Evolutionary conservation across 2,113 vertebrate species (phyloP).

Genomic region (Calcarius ornatus): DNA sequence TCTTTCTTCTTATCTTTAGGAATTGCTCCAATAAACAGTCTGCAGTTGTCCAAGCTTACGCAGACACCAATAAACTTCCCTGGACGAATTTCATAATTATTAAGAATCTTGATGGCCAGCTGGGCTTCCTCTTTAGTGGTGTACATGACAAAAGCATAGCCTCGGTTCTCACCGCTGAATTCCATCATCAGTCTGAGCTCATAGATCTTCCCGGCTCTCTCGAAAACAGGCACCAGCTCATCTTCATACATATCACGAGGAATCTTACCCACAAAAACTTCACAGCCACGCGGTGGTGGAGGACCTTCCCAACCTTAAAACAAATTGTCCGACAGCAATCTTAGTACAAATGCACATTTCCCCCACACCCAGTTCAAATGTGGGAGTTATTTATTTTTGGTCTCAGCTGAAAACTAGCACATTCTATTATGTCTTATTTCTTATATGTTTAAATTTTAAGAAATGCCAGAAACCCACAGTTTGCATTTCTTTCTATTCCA

Average conservation of each 20-base stretch:
- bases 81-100: conserved; percentile 90
- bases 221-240: conserved; percentile 90
- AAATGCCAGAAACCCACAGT: neutral
- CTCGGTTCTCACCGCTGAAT: conserved; percentile 94
- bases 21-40: conserved; percentile 92
- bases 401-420: neutral
- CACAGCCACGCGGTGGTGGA: conserved; percentile 91
- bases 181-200: conserved; percentile 98
- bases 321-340: neutral
- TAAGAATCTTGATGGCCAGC: conserved; percentile 86
- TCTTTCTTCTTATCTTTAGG: conserved; percentile 93
- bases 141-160: conserved; percentile 97
- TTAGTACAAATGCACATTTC: neutral
- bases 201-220: conserved; percentile 88
- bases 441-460: neutral
- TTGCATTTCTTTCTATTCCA: neutral
- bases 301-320: conserved; percentile 89
- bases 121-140: conserved; percentile 88
- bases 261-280: conserved; percentile 98
- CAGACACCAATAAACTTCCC: conserved; percentile 94
- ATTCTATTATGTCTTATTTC: neutral
- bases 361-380: neutral
- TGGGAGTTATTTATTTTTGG: neutral
- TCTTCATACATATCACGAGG: conserved; percentile 95
- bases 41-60: conserved; percentile 92